phyloP scores from a whole-genome alignment of 2,797 vertebrate species.

The Xenopus petersii region DNA sequence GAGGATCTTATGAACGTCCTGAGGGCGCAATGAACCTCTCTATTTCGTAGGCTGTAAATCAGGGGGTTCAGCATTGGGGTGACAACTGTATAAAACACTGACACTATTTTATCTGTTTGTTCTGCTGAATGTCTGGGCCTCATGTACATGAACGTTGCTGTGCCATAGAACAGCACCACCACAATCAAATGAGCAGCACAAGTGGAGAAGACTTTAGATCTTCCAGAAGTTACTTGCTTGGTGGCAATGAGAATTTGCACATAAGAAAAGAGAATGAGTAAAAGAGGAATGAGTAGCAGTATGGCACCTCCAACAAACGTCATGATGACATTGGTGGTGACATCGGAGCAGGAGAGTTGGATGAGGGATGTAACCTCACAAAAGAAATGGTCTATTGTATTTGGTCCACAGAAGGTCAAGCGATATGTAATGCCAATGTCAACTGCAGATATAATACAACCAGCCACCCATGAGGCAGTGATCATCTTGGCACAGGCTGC shows the following conservation, averaged over 20 bases:
- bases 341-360: conserved; percentile 4
- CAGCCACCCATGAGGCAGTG: neutral
- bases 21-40: neutral
- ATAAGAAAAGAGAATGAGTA: conserved; percentile 18
- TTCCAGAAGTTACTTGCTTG: neutral
- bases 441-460: neutral
- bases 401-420: neutral
- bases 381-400: too few relatives aligned
- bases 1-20: neutral
- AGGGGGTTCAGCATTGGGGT: too few relatives aligned
- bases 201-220: too few relatives aligned
- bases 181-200: too few relatives aligned
- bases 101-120: neutral
- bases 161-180: too few relatives aligned
- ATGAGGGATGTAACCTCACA: conserved; percentile 2
- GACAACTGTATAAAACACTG: too few relatives aligned
- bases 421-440: neutral
- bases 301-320: neutral
- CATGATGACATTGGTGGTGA: neutral
- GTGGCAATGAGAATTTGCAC: neutral
- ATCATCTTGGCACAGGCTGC: conserved; percentile 5
- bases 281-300: neutral
- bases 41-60: too few relatives aligned
- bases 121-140: conserved; percentile 4
- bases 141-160: too few relatives aligned